Evolutionary conservation across 1,140 invertebrate genomes (phyloP).

Genomic region (Drosophila miranda): DNA sequence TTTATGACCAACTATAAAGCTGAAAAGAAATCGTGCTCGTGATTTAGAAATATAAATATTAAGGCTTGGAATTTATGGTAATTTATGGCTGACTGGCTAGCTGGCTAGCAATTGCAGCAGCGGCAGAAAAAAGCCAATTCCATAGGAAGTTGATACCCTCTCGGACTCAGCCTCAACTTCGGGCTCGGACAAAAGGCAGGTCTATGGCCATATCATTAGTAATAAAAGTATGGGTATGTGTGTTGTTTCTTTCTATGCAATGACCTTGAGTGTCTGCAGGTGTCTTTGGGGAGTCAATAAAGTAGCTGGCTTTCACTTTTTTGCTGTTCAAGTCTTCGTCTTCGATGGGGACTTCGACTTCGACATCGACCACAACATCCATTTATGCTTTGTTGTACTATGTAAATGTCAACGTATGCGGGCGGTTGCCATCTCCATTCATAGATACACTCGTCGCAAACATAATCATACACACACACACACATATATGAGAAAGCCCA

Average conservation of each 20-base stretch:
- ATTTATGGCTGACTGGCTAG: conserved; percentile 32
- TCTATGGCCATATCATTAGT: conserved; percentile 44
- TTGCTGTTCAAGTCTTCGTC: neutral
- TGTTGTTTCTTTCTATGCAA: conserved; percentile 37
- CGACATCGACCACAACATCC: conserved; percentile 3
- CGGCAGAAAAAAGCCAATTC: conserved; percentile 16
- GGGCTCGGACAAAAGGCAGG: conserved; percentile 39
- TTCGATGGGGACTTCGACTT: conserved; percentile 16
- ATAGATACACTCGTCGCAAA: conserved; percentile 1
- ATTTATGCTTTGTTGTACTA: neutral
- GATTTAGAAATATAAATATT: conserved; percentile 39
- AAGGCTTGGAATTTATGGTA: conserved; percentile 49
- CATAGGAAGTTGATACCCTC: conserved; percentile 31
- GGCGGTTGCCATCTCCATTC: conserved; percentile 35
- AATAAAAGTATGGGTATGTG: neutral
- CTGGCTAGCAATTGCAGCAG: conserved; percentile 4
- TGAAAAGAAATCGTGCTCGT: conserved; percentile 39
- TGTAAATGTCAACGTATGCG: conserved; percentile 46
- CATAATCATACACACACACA: neutral
- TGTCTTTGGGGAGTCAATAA: conserved; percentile 54
- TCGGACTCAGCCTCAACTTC: conserved; percentile 15
- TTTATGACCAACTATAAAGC: conserved; percentile 35
- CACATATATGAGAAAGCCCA: conserved; percentile 55
- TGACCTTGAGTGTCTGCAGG: conserved; percentile 63
- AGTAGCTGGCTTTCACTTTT: conserved; percentile 68